Conservation (phyloP, 2,797 vertebrate genomes). For the Moxostoma hubbsi region DNA sequence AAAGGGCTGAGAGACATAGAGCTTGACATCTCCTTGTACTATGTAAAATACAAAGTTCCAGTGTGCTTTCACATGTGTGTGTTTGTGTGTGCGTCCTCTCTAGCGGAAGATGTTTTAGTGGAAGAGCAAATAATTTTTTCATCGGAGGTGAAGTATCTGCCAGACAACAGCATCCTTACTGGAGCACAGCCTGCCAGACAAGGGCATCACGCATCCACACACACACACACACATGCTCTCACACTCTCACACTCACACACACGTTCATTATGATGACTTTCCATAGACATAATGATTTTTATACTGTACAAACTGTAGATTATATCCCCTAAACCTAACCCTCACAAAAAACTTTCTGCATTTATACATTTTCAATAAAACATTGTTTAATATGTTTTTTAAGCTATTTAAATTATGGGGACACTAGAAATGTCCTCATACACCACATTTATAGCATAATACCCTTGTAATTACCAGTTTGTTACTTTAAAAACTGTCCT, state of each 20-base stretch:
- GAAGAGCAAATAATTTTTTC: constrained; percentile 42
- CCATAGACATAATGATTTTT: no score
- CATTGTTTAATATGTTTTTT: no score
- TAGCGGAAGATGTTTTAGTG: constrained; percentile 45
- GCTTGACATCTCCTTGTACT: constrained; percentile 40
- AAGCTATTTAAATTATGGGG: no score
- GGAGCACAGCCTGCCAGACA: constrained; percentile 49
- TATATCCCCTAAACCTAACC: no score
- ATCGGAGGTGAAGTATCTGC: constrained; percentile 47
- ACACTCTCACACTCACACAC: constrained; percentile 21
- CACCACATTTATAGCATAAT: no score
- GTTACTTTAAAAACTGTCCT: no score
- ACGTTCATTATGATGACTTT: background rate
- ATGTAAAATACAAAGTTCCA: constrained; percentile 19
- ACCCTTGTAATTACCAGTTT: no score
- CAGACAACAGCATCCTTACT: constrained; percentile 56
- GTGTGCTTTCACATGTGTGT: background rate
- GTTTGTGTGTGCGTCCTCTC: constrained; percentile 9
- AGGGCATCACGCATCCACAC: constrained; percentile 15
- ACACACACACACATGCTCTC: constrained; percentile 3
- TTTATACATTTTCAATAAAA: no score
- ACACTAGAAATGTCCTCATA: no score
- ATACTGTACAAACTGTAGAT: no score
- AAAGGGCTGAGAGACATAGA: constrained; percentile 30
- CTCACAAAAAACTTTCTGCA: no score